These are phyloP conservation scores for Samia ricini DNA, from an alignment of 1,140 invertebrate species.

Conservation along the genomic window DNA sequence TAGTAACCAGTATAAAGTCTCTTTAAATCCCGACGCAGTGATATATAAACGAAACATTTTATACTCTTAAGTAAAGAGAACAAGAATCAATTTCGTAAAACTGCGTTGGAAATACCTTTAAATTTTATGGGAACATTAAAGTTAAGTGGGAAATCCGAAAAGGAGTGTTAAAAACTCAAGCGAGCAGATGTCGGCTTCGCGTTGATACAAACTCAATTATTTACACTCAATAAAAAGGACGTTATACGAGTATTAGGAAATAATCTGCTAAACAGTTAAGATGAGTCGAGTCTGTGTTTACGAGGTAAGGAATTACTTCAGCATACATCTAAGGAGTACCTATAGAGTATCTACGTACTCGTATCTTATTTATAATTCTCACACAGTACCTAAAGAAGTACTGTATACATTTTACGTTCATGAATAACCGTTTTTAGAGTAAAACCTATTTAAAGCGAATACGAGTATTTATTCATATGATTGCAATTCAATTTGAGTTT, in stretches of 20 bases:
- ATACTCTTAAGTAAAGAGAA: slow-evolving; percentile 25
- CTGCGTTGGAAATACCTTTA: slow-evolving; percentile 41
- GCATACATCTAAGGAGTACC: no score
- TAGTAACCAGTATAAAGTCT: slow-evolving; percentile 38
- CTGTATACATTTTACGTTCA: no score
- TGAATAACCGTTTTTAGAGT: no score
- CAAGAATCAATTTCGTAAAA: slow-evolving; percentile 40
- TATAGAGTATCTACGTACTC: no score
- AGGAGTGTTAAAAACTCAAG: slow-evolving; percentile 61
- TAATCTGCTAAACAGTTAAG: slow-evolving; percentile 46
- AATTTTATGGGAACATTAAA: slow-evolving; percentile 71
- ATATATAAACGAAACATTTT: slow-evolving; percentile 46
- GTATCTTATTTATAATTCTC: no score
- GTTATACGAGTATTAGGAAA: slow-evolving; percentile 69
- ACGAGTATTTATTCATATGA: no score
- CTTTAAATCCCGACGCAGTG: slow-evolving; percentile 49
- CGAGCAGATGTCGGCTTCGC: slow-evolving; percentile 60
- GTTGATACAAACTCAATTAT: slow-evolving; percentile 73
- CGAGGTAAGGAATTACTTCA: slow-evolving; percentile 33
- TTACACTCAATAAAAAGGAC: slow-evolving; percentile 76
- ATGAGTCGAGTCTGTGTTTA: slow-evolving; percentile 29
- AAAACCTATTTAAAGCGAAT: no score
- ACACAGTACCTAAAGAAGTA: no score
- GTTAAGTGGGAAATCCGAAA: slow-evolving; percentile 74
- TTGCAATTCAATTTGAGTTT: no score